Evolutionary conservation across 2,888 invertebrate genomes (phyloP).

Genomic region (Heterodera filipjevi): DNA sequence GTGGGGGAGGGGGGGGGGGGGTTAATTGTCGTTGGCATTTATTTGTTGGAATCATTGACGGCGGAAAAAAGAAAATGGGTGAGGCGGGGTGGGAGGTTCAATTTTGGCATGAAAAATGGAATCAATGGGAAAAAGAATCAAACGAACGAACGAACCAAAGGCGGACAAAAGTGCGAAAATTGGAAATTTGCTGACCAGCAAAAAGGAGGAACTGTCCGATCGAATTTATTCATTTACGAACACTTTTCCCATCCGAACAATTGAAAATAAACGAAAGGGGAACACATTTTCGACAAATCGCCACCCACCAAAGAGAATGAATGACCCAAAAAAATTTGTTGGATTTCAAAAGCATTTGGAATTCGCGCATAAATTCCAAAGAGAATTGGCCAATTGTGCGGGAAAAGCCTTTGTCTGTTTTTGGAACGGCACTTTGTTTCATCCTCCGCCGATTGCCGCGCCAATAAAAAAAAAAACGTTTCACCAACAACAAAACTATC

Average conservation of each 20-base stretch:
- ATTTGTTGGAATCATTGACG: background rate
- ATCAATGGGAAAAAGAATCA: background rate
- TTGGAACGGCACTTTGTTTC: background rate
- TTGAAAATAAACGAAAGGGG: background rate
- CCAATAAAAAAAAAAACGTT: background rate
- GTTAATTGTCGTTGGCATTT: background rate
- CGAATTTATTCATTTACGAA: background rate
- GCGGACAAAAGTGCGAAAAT: background rate
- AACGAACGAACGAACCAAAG: background rate
- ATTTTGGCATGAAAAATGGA: background rate
- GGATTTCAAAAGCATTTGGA: constrained; percentile 2
- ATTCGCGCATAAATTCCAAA: constrained; percentile 10
- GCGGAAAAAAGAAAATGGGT: background rate
- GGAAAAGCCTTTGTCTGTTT: background rate
- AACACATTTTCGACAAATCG: background rate
- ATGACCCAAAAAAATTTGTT: background rate
- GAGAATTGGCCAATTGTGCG: background rate
- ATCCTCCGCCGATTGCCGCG: background rate
- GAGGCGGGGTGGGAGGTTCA: background rate
- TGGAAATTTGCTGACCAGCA: background rate
- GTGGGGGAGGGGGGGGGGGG: background rate
- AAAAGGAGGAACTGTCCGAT: background rate
- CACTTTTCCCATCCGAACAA: background rate
- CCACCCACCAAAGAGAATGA: background rate
- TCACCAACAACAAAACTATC: constrained; percentile 2